These are phyloP conservation scores for Tribolium castaneum DNA, from an alignment of 1,140 invertebrate genomes.

Conservation along the genomic window DNA sequence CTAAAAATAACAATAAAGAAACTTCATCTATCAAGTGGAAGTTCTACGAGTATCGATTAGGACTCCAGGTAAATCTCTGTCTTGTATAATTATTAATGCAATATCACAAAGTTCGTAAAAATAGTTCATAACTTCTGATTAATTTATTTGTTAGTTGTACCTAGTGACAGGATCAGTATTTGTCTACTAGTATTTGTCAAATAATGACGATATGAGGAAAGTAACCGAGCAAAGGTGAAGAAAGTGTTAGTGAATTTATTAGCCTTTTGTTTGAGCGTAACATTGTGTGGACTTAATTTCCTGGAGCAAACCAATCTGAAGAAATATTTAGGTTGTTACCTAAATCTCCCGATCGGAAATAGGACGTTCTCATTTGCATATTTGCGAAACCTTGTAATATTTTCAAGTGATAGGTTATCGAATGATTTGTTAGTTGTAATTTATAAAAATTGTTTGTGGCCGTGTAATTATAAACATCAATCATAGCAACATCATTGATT, in stretches of 20 bases:
- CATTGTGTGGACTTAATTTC: not conserved
- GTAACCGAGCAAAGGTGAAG: no score
- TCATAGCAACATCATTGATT: not conserved
- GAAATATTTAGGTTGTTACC: not conserved
- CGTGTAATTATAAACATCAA: not conserved
- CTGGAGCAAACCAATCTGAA: not conserved
- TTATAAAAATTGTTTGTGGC: constrained; percentile 27
- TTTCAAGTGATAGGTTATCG: constrained; percentile 27
- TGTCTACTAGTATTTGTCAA: no score
- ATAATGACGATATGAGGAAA: no score
- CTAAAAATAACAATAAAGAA: constrained; percentile 27
- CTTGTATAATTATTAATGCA: no score
- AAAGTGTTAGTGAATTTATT: not conserved
- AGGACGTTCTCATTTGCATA: not conserved
- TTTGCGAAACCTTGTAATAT: constrained; percentile 26
- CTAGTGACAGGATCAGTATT: no score
- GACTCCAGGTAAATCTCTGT: no score
- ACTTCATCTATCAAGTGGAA: not conserved
- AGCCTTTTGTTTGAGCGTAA: not conserved
- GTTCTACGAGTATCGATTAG: no score
- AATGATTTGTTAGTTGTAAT: constrained; percentile 28
- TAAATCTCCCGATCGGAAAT: not conserved
- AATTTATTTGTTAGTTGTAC: no score
- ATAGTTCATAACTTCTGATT: no score
- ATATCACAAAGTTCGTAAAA: no score